These are phyloP conservation scores for Siniperca obscura DNA, from an alignment of 2,797 vertebrate genomes.

Conservation along the genomic window DNA sequence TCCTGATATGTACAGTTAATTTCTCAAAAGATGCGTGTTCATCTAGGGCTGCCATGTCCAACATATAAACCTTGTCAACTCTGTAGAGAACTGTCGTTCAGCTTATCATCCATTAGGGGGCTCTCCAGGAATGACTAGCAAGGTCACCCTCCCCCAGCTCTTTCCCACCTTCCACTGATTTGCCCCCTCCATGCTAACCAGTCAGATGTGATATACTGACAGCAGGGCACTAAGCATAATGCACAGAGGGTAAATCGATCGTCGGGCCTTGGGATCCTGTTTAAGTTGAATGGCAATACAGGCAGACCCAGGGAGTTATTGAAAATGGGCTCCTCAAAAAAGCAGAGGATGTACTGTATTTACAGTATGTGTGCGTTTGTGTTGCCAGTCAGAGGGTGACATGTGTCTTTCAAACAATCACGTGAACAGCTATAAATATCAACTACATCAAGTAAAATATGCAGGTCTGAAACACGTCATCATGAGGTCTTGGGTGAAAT, in stretches of 20 bases:
- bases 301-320: constrained; percentile 64
- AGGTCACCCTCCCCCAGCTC: constrained; percentile 51
- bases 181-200: constrained; percentile 53
- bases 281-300: constrained; percentile 64
- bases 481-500: constrained; percentile 43
- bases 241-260: constrained; percentile 68
- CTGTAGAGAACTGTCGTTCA: constrained; percentile 45
- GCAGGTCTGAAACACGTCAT: constrained; percentile 13
- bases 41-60: constrained; percentile 2
- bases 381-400: constrained; percentile 26
- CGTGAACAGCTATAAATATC: constrained; percentile 35
- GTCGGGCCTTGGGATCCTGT: constrained; percentile 38
- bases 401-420: constrained; percentile 23
- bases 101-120: constrained; percentile 74
- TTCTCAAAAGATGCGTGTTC: not conserved
- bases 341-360: constrained; percentile 31
- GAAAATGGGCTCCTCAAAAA: constrained; percentile 62
- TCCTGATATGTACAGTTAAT: not conserved
- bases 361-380: constrained; percentile 31
- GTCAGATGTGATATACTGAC: constrained; percentile 65
- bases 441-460: constrained; percentile 44
- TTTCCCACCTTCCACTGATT: constrained; percentile 31
- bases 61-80: not conserved
- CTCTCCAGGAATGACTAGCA: constrained; percentile 71
- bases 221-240: constrained; percentile 58